Conservation (phyloP, 2,113 vertebrate species). For the Oryzias javanicus region DNA sequence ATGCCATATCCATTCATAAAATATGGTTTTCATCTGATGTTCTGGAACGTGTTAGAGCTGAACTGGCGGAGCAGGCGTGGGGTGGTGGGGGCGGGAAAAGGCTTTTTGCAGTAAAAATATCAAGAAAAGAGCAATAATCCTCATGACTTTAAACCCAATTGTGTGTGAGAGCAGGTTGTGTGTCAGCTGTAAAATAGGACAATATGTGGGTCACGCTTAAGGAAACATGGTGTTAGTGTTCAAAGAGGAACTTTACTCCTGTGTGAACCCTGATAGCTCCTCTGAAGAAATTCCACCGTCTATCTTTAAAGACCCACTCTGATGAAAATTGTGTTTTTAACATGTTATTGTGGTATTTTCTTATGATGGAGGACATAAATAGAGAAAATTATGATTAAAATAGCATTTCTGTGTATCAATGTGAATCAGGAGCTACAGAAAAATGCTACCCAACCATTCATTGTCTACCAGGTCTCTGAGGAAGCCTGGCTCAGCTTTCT, state of each 20-base stretch:
- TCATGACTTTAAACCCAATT: conserved; percentile 49
- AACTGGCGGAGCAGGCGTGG: conserved; percentile 11
- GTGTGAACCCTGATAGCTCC: conserved; percentile 30
- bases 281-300: conserved; percentile 19
- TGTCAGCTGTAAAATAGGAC: conserved; percentile 39
- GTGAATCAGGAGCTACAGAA: no score
- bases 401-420: no score
- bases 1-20: conserved; percentile 61
- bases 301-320: background rate
- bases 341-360: no score
- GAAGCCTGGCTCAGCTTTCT: no score
- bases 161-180: conserved; percentile 8
- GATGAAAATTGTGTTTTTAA: no score
- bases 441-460: no score
- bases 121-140: conserved; percentile 60
- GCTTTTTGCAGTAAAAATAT: conserved; percentile 37
- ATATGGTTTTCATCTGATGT: conserved; percentile 65
- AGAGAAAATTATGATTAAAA: no score
- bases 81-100: conserved; percentile 14
- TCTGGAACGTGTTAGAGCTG: conserved; percentile 67
- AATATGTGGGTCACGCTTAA: conserved; percentile 24
- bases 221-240: conserved; percentile 48
- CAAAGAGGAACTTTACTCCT: conserved; percentile 44
- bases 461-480: no score
- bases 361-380: no score